Base-by-base conservation (phyloP, 2,113 vertebrate genomes). In the Dunckerocampus dactyliophorus region DNA sequence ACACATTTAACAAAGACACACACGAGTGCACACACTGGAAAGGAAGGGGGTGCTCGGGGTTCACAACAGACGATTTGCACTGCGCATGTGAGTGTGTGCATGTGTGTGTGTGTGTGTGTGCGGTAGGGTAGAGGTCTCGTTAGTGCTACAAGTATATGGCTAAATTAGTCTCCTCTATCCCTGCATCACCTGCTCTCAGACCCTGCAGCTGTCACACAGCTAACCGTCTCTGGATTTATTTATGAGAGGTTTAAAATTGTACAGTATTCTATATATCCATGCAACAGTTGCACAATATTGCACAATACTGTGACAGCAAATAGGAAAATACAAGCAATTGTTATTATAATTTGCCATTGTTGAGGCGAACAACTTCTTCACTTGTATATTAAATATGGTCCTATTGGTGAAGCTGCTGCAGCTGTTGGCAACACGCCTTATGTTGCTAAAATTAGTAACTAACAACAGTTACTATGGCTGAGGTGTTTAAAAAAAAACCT, bases 161-260 rank as follows among this genome's bases (percentile, higher is more conserved):
- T 87, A 89, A 89, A 85, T 88, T 86, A 82, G 82, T 76, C 80
- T 81, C 59, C 58, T 70, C 72, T 47, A 67, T 75, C 66, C 59
- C 48, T 74, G 65, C 55, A 63, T 85, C 66, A 72, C 82, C 86
- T 89, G 85, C 82, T 89, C 75, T 72, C 77, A 79, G 64, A 74
- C 57, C 53, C 58, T 66, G 66, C 89, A 90, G 79, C 87, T 91
- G 88, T 88, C 85, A 87, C 69, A 75, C 71, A 83, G 52, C 65
- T 62, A 62, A 67, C 67, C 64, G 47, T 70, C 50, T 65, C 22
- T 75, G 59, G 59, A n/a, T 74, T 61, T 71, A 24, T 71, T 55
- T 62, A 55, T 64, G 52, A 39, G 24, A 17, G 52, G 48, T 62
- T 72, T 69, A 49, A 54, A 47, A 61, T 34, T 47, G 43, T 31